Percentiles rank a stretch among this genome's conserved stretches.
Conservation (phyloP, 35 echinoderm and acorn worm species). For the Patiria miniata region DNA sequence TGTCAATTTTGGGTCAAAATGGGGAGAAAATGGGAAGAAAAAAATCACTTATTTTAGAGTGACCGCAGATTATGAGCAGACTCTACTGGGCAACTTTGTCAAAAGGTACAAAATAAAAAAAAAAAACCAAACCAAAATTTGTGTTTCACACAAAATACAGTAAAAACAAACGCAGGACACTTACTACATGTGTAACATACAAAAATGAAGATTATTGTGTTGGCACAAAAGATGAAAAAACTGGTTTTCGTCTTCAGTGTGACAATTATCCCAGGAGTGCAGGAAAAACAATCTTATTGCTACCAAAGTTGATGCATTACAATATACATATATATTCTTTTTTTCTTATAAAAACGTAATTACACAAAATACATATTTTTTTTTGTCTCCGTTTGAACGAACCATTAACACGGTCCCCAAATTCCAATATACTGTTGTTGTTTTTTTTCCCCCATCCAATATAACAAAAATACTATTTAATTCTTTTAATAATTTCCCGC, state of each 20-base stretch:
- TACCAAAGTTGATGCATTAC: slow-evolving; percentile 29
- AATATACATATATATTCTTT: slow-evolving; percentile 26
- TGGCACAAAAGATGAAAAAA: background rate
- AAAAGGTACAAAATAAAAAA: background rate
- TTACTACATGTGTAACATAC: background rate
- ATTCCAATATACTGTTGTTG: background rate
- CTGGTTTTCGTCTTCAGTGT: background rate
- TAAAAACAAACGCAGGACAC: background rate
- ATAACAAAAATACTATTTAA: slow-evolving; percentile 32
- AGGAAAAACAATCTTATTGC: slow-evolving; percentile 13
- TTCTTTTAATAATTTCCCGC: slow-evolving; percentile 16
- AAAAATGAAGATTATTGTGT: background rate
- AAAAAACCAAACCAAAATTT: background rate
- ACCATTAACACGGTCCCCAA: background rate
- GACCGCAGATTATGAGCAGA: too few relatives aligned
- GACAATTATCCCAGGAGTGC: background rate
- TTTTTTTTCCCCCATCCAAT: background rate
- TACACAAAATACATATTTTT: slow-evolving; percentile 23
- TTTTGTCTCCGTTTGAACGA: too few relatives aligned
- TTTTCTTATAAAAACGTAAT: slow-evolving; percentile 18
- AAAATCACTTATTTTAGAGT: too few relatives aligned
- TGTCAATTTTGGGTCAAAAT: too few relatives aligned
- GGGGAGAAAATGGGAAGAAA: too few relatives aligned
- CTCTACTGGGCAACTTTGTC: background rate
- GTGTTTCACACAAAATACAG: slow-evolving; percentile 21